Evolutionary conservation across 2,888 invertebrate species (phyloP), one percentile per base, ranked within the genome.

Genomic region (Peribatodes rhomboidaria): DNA sequence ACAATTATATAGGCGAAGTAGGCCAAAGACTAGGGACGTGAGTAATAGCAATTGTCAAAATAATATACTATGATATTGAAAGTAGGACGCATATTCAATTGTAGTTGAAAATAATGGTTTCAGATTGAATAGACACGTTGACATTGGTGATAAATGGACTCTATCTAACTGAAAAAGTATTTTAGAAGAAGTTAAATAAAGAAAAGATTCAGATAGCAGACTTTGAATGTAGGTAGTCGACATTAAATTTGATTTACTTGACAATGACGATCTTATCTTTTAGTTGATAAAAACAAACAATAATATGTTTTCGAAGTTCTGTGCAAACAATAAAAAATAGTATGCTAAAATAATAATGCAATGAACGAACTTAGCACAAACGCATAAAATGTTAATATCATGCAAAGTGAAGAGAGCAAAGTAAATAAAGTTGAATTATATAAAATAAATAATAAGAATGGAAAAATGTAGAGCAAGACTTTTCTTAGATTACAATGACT

Each of bases 21-120:
- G 87, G 85, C 71, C 86, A 79, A 70, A 79, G 74, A 81, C 82
- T 85, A 80, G 20, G 81, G 82, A 84, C 77, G 67, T 79, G 78
- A 77, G 72, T 77, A 72, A 79, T 76, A 70, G 65, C 69, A 70
- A 76, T 76, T 78, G 77, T 75, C 70, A 74, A 73, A 74, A 77
- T 80, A 79, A 75, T 74, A 63, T 71, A 66, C 55, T 69, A 70
- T 71, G 57, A 69, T 65, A 49, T 61, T 67, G 56, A 72, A 72
- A 75, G 70, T 69, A 65, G 69, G 71, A 72, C 67, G 33, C 68
- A 68, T 70, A 53, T 49, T 42, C 52, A 22, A 44, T 54, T 50
- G 55, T 66, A 49, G 58, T 50, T 39, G 44, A 35, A 47, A 47
- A 31, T 63, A 63, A 57, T 63, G 41, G 1, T 53, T 16, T 33